Percentiles rank a stretch among this genome's conserved stretches.
phyloP scores from a whole-genome alignment of 2,888 invertebrate genomes.

The Timema podura region DNA sequence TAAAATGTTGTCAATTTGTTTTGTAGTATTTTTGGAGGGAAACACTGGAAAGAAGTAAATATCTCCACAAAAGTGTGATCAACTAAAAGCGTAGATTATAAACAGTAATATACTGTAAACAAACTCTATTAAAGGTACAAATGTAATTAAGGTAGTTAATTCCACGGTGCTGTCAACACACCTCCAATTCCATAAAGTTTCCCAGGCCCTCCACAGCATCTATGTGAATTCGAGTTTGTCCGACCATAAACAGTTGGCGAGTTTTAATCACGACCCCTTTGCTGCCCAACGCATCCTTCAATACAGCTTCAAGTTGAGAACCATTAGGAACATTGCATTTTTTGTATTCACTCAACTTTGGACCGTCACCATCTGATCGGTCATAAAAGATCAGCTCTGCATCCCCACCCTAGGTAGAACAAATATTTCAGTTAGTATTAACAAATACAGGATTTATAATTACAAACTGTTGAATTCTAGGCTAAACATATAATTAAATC shows the following conservation, averaged over 20 bases:
- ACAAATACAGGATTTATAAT: not conserved
- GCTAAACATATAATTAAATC: too few species aligned
- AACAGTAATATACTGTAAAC: too few species aligned
- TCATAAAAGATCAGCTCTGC: slow-evolving; percentile 77
- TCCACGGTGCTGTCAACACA: slow-evolving; percentile 39
- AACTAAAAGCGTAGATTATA: too few species aligned
- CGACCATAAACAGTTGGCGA: slow-evolving; percentile 72
- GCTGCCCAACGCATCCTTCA: slow-evolving; percentile 63
- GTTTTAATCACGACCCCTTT: slow-evolving; percentile 71
- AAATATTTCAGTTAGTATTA: slow-evolving; percentile 7
- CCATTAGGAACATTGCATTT: slow-evolving; percentile 53
- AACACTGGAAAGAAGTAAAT: too few species aligned
- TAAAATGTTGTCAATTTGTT: too few species aligned
- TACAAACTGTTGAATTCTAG: not conserved
- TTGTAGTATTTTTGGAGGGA: too few species aligned
- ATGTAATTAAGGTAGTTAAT: too few species aligned
- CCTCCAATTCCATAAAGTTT: slow-evolving; percentile 81
- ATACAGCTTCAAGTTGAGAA: slow-evolving; percentile 51
- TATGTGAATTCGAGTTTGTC: slow-evolving; percentile 82
- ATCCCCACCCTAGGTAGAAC: slow-evolving; percentile 45
- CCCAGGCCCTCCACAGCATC: slow-evolving; percentile 79
- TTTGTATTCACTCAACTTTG: slow-evolving; percentile 72
- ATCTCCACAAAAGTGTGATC: too few species aligned
- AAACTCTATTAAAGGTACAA: too few species aligned
- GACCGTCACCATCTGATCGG: slow-evolving; percentile 70